Evolutionary conservation across 2,888 invertebrate species (phyloP), one percentile per base, ranked within the genome.

Genomic region (Tenthredo mesomela): DNA sequence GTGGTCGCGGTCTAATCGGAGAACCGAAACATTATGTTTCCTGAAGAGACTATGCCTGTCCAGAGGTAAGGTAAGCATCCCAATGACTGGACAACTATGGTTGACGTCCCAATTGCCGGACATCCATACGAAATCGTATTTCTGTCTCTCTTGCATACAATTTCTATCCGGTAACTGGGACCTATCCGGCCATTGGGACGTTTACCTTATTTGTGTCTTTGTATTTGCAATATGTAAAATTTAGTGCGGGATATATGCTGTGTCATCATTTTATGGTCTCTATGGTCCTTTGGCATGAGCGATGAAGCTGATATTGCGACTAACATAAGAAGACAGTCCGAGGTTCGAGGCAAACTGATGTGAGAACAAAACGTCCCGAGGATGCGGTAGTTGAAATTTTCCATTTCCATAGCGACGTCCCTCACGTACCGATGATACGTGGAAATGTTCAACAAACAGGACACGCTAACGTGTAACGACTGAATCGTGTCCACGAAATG

Each of bases 341-440:
- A 37, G 37, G 9, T 54, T n/a, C 33, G 18, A 21, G 40, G 25
- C 40, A 15, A 40, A 15, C 25, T 73, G 43, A 37, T 77, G 47
- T 25, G 29, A 18, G 47, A 40, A 71, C 50, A 47, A 50, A 77
- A 29, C 33, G 5, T 50, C 29, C 25, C 18, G 77, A 29, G 77
- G 47, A 50, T 77, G n/a, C 12, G 71, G 71, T 40, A 10, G 29
- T 77, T 77, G 37, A 80, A 80, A 80, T 40, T 61, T 61, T 80
- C 21, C 61, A 58, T 80, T 37, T 58, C 61, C 50, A 80, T 80
- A 80, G 50, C 50, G 77, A 40, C 58, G 78, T 80, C 61, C 78
- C 58, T 58, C 78, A 80, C 78, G 78, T 80, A 37, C 58, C 78
- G 37, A 40, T 29, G 61, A 80, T 80, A 80, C 78, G 78, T 80